These are phyloP conservation scores for Linurgus olivaceus DNA, from an alignment of 2,797 vertebrate genomes.

Conservation along the genomic window DNA sequence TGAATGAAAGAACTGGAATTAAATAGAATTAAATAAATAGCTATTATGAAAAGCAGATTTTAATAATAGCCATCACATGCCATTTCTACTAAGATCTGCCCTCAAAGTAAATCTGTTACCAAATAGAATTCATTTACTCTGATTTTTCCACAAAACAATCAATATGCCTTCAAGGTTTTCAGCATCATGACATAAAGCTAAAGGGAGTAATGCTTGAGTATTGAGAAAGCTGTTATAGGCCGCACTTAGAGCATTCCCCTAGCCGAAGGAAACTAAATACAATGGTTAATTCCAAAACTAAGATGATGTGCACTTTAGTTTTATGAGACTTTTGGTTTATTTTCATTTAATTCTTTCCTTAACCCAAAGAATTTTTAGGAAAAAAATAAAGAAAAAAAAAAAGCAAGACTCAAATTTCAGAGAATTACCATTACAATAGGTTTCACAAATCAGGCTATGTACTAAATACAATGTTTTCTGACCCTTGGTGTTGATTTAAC, in stretches of 20 bases:
- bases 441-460: background rate
- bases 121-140: conserved; percentile 33
- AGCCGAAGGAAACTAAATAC: conserved; percentile 7
- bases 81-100: background rate
- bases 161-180: conserved; percentile 8
- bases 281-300: background rate
- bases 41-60: background rate
- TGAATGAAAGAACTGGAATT: background rate
- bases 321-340: background rate
- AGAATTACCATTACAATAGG: background rate
- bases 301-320: background rate
- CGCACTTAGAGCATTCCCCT: background rate
- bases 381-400: background rate
- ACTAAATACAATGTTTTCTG: background rate
- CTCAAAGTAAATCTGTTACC: background rate
- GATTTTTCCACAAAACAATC: conserved; percentile 17
- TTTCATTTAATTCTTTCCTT: background rate
- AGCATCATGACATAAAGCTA: background rate
- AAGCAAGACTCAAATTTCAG: background rate
- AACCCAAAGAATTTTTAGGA: background rate
- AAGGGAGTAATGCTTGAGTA: background rate
- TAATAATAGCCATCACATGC: background rate
- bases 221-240: background rate
- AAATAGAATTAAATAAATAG: background rate
- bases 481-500: background rate